Evolutionary conservation across 1,140 invertebrate species (phyloP).

Genomic region (Venturia canescens): DNA sequence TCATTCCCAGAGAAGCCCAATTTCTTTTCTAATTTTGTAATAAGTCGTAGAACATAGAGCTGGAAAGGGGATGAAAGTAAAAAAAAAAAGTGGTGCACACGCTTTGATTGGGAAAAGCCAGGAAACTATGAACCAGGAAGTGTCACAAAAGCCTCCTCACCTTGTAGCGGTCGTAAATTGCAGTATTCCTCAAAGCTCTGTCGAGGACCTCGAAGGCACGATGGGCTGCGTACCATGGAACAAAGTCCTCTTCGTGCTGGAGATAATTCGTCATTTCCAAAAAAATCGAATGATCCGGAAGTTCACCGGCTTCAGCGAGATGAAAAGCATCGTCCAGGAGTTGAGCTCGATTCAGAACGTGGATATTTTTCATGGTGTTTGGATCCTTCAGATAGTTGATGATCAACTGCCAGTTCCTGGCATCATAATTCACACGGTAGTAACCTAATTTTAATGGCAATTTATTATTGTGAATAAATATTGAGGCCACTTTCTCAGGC

Average conservation of each 20-base stretch:
- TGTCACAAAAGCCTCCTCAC: conserved; percentile 29
- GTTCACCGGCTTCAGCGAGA: conserved; percentile 79
- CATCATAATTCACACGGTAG: conserved; percentile 81
- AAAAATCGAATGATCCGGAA: conserved; percentile 78
- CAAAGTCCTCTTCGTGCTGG: conserved; percentile 79
- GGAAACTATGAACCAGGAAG: too few relatives aligned
- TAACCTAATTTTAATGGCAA: conserved; percentile 72
- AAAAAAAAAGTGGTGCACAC: too few relatives aligned
- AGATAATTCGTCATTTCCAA: conserved; percentile 78
- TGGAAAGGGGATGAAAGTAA: neutral
- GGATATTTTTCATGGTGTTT: conserved; percentile 76
- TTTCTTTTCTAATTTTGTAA: conserved; percentile 18
- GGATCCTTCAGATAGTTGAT: conserved; percentile 71
- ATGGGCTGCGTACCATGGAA: conserved; percentile 82
- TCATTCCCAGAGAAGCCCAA: conserved; percentile 38
- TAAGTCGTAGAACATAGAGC: conserved; percentile 29
- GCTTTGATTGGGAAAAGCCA: too few relatives aligned
- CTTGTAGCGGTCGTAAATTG: conserved; percentile 50
- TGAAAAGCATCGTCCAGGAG: conserved; percentile 87
- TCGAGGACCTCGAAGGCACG: conserved; percentile 78
- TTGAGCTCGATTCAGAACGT: conserved; percentile 85
- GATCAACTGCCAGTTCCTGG: conserved; percentile 78
- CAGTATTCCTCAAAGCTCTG: conserved; percentile 66
- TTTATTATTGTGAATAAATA: too few relatives aligned
- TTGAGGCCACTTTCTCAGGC: too few relatives aligned